These are phyloP conservation scores for Enteromius anoplus DNA, from an alignment of 2,797 vertebrate species.

Conservation along the genomic window DNA sequence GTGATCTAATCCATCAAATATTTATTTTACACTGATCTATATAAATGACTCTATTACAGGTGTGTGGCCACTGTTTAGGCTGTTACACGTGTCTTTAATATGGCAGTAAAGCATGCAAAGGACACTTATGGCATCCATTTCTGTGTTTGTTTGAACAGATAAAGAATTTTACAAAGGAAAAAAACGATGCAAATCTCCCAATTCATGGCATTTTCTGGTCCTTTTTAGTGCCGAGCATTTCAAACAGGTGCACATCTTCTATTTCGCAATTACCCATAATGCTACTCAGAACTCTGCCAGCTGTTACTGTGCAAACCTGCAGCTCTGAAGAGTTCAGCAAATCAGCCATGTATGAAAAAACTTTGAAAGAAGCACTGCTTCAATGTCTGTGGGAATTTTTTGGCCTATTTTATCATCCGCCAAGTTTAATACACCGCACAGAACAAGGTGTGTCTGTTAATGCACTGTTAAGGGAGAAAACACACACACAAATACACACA, in stretches of 20 bases:
- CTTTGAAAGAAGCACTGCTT: neutral
- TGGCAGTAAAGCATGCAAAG: neutral
- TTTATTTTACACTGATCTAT: neutral
- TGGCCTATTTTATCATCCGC: neutral
- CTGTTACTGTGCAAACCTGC: neutral
- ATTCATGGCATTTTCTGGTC: neutral
- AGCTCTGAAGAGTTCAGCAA: neutral
- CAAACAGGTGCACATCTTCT: neutral
- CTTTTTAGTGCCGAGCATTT: neutral
- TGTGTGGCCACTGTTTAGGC: neutral
- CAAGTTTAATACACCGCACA: neutral
- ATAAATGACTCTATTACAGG: neutral
- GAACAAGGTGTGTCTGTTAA: constrained; percentile 21
- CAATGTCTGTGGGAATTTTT: neutral
- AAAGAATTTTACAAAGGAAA: neutral
- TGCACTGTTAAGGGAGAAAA: neutral
- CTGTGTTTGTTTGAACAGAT: neutral
- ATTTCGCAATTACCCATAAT: constrained; percentile 4
- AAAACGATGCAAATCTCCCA: neutral
- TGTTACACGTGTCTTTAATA: neutral
- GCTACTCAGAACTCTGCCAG: neutral
- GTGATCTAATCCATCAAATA: neutral
- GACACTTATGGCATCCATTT: neutral
- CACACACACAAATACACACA: neutral
- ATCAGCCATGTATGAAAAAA: neutral